A percentile compares a stretch with the other conserved stretches of the same genome.
phyloP scores from a whole-genome alignment of 2,113 vertebrate species.

The Corythornis vintsioides region DNA sequence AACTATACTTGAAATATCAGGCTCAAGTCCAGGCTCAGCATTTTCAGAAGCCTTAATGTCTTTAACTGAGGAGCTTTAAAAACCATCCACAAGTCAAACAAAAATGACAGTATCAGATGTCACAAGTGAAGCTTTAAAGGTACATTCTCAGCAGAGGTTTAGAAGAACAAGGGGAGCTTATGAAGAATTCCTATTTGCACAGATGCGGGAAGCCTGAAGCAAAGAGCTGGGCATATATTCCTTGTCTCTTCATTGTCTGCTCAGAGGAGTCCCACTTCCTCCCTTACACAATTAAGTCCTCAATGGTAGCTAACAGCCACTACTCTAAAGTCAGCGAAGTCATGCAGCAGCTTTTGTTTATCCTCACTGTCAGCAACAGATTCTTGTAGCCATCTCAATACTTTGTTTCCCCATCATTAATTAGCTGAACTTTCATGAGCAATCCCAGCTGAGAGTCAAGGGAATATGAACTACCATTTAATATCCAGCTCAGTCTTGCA shows the following conservation, averaged over 20 bases:
- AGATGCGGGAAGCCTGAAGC: neutral
- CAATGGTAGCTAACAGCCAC: neutral
- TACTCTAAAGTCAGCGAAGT: neutral
- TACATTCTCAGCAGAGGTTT: neutral
- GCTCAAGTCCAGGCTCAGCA: neutral
- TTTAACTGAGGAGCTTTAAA: neutral
- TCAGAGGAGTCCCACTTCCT: neutral
- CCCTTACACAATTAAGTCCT: neutral
- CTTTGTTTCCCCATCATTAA: neutral
- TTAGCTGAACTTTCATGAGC: neutral
- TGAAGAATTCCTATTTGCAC: neutral
- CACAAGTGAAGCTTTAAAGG: neutral
- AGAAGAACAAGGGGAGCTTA: neutral
- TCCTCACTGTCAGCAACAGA: neutral
- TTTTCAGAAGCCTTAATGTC: neutral
- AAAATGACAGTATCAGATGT: neutral
- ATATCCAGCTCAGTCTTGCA: neutral
- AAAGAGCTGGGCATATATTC: neutral
- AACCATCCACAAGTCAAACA: neutral
- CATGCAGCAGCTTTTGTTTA: neutral
- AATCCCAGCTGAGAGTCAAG: neutral
- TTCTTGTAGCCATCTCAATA: neutral
- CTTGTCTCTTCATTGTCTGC: neutral
- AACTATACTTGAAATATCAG: neutral
- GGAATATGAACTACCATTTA: neutral